phyloP scores from a whole-genome alignment of 2,888 invertebrate species.

The Troides oblongomaculatus region DNA sequence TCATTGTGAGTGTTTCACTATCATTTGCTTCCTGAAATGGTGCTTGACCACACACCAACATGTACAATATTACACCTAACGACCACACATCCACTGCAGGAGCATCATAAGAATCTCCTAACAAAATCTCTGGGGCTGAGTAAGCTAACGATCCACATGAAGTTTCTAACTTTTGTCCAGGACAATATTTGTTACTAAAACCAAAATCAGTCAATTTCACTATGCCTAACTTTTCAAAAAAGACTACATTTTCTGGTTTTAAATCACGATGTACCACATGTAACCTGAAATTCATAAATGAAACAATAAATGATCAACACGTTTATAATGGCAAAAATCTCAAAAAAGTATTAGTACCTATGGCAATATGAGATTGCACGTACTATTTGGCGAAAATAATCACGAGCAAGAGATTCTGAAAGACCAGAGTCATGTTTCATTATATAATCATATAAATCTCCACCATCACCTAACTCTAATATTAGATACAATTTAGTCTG shows the following conservation, averaged over 20 bases:
- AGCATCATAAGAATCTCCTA: conserved; percentile 99
- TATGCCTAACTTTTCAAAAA: conserved; percentile 97
- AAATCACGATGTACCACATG: conserved; percentile 91
- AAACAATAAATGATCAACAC: conserved; percentile 11
- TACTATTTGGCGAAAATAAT: conserved; percentile 98
- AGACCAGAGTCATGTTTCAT: conserved; percentile 96
- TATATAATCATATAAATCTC: conserved; percentile 99
- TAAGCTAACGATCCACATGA: conserved; percentile 99
- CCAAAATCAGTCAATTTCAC: conserved; percentile 99
- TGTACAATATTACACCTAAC: conserved; percentile 98
- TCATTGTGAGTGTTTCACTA: conserved; percentile 99
- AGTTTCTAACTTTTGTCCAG: conserved; percentile 97
- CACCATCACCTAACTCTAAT: conserved; percentile 98
- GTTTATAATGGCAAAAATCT: conserved; percentile 10
- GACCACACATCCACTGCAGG: conserved; percentile 99
- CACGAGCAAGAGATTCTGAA: conserved; percentile 89
- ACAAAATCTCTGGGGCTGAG: conserved; percentile 98
- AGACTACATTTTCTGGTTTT: conserved; percentile 99
- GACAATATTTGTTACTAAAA: conserved; percentile 96
- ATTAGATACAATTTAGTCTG: conserved; percentile 98
- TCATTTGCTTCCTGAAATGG: conserved; percentile 99
- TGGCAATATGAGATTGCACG: conserved; percentile 99
- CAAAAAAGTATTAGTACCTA: conserved; percentile 80
- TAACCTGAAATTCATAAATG: conserved; percentile 61
- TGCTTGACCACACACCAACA: conserved; percentile 98